Conservation (phyloP, 2,113 vertebrate genomes). For the Mungos mungo region DNA sequence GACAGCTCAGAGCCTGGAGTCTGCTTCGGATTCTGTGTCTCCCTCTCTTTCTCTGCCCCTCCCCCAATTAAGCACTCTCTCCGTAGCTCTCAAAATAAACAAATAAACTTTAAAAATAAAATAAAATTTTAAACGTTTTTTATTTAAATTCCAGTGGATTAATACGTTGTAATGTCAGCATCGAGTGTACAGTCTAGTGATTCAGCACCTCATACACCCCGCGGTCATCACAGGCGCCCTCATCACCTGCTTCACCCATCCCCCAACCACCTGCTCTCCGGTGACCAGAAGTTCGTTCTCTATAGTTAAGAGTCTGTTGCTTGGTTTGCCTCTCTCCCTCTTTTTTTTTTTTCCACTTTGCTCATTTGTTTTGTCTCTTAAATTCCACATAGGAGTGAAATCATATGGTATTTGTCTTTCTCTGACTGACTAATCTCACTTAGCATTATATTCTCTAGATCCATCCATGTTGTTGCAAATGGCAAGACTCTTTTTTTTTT, state of each 20-base stretch:
- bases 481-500: neutral
- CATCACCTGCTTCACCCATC: neutral
- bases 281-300: neutral
- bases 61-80: too few species aligned
- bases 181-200: neutral
- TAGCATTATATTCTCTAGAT: neutral
- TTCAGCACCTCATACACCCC: neutral
- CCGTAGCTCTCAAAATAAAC: too few species aligned
- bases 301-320: neutral
- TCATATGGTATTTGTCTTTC: neutral
- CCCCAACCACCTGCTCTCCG: neutral
- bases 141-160: neutral
- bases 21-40: too few species aligned
- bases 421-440: neutral
- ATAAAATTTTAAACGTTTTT: neutral
- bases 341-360: neutral
- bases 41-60: too few species aligned
- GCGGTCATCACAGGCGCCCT: neutral
- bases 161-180: neutral
- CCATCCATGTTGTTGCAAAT: neutral
- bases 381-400: neutral
- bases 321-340: neutral
- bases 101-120: too few species aligned
- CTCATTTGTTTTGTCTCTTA: neutral
- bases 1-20: too few species aligned